Conservation (phyloP, 2,113 vertebrate genomes). For the Bucco capensis region DNA sequence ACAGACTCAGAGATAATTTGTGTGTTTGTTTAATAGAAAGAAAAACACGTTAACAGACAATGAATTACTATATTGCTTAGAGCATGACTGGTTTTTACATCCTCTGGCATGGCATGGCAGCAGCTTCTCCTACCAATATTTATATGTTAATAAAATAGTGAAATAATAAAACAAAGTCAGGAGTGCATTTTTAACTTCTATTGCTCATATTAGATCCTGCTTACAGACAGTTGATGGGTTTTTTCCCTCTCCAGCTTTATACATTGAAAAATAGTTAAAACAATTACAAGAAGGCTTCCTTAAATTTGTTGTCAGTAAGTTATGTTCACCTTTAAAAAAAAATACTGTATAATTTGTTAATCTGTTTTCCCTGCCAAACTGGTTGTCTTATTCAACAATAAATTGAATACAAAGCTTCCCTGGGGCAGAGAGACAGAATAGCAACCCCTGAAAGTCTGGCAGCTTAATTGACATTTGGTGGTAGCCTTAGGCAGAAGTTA, state of each 20-base stretch:
- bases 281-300: constrained; percentile 35
- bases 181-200: constrained; percentile 34
- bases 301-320: constrained; percentile 58
- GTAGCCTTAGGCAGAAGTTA: constrained; percentile 57
- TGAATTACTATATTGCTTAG: constrained; percentile 27
- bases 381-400: constrained; percentile 71
- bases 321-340: constrained; percentile 54
- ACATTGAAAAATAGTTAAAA: constrained; percentile 27
- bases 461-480: constrained; percentile 69
- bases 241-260: constrained; percentile 12
- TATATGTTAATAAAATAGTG: constrained; percentile 58
- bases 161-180: constrained; percentile 43
- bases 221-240: constrained; percentile 11
- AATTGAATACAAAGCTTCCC: constrained; percentile 70
- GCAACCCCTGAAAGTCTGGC: constrained; percentile 57
- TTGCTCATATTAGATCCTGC: constrained; percentile 14
- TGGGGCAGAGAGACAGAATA: constrained; percentile 62
- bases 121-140: constrained; percentile 44
- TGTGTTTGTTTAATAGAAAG: not conserved
- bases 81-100: not conserved
- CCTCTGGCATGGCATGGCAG: constrained; percentile 9
- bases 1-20: not conserved
- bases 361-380: constrained; percentile 61
- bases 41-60: not conserved
- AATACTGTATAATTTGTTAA: constrained; percentile 65